Percentiles rank a stretch among this genome's conserved stretches.
These are phyloP conservation scores for Phaonia tiefii DNA, from an alignment of 2,888 invertebrate species.

Conservation along the genomic window DNA sequence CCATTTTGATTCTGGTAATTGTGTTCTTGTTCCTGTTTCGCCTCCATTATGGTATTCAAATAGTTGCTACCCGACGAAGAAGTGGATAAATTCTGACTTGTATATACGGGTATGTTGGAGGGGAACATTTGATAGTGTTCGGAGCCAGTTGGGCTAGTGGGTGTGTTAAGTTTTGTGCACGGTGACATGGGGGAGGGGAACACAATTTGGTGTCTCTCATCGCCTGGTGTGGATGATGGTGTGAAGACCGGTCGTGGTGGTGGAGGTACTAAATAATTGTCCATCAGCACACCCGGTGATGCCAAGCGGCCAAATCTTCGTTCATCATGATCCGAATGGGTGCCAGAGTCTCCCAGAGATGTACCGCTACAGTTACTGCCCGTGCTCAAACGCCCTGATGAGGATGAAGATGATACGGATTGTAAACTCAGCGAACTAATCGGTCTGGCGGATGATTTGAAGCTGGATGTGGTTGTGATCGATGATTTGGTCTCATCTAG, in stretches of 20 bases:
- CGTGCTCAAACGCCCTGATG: conserved; percentile 91
- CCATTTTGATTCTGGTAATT: conserved; percentile 69
- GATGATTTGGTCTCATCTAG: conserved; percentile 79
- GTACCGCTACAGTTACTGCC: conserved; percentile 87
- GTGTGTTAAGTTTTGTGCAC: conserved; percentile 76
- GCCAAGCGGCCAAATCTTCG: conserved; percentile 80
- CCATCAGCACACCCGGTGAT: conserved; percentile 80
- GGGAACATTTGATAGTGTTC: conserved; percentile 80
- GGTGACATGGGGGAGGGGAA: conserved; percentile 78
- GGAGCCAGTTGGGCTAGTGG: conserved; percentile 76
- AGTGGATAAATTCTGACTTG: conserved; percentile 73
- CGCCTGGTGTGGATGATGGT: conserved; percentile 79
- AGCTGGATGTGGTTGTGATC: conserved; percentile 76
- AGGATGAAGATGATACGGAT: conserved; percentile 85
- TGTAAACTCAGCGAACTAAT: conserved; percentile 86
- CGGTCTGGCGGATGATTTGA: conserved; percentile 82
- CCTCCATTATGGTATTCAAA: conserved; percentile 79
- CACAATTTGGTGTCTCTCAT: conserved; percentile 78
- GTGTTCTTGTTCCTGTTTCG: conserved; percentile 77
- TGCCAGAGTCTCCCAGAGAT: conserved; percentile 91
- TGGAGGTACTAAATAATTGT: conserved; percentile 85
- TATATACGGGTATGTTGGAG: conserved; percentile 80
- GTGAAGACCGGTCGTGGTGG: conserved; percentile 82
- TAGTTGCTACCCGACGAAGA: conserved; percentile 76
- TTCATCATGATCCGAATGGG: conserved; percentile 92